Evolutionary conservation across 2,888 invertebrate species (phyloP), one percentile per base, ranked within the genome.

Genomic region (Tanypteryx hageni): DNA sequence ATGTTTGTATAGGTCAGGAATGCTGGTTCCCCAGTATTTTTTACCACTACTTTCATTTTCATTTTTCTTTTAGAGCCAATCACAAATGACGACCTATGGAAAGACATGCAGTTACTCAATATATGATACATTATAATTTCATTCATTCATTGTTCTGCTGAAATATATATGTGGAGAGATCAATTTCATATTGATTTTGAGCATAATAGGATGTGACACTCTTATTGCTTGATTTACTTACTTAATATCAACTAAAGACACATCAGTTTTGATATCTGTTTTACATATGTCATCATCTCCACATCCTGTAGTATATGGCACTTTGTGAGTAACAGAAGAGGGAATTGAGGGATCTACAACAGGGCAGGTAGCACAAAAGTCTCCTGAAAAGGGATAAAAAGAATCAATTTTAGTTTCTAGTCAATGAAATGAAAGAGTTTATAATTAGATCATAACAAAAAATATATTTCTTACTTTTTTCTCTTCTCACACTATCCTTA

Each of bases 271-370:
- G 7, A 96, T 94, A 94, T 95, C 95, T 0, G 96, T 96, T 16
- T 94, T 95, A 94, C 96, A 96, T 92, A 95, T 95, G 82, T 96
- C 94, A 93, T 96, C 96, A 18, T 95, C 94, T 0, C 96, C 96
- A 93, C 96, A 96, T 92, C 96, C 96, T 83, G 95, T 95, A 0
- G 96, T 95, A 86, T 94, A 58, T 94, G 94, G 44, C 95, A 93
- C 3, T 13, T 83, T 76, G n/a, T 84, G 92, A 31, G 84, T 83
- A 8, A 85, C 86, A 22, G 68, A 22, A 31, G 86, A 93, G 64
- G 94, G 92, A 44, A 94, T 76, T 31, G 64, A 93, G n/a, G 94
- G 93, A 59, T 93, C 93, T 13, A 93, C 92, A 10, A 93, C 92
- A 57, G 93, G 93, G 56, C 94, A 93, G 31, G 92, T 93, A 13